Conservation (phyloP, 2,797 vertebrate species). For the Gastrophryne carolinensis region DNA sequence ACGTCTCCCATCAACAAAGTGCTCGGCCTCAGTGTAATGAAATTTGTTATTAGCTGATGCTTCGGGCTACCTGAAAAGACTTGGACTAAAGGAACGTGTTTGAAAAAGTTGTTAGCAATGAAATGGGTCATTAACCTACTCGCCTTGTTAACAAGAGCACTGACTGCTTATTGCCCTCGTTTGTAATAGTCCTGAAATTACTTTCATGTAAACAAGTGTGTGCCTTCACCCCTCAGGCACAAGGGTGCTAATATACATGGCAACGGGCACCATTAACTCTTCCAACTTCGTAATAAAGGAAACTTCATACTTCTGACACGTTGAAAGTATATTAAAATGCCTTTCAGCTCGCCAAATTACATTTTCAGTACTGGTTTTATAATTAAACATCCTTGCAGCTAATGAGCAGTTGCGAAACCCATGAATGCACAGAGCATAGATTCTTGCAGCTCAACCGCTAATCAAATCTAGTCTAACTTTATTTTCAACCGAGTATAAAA, state of each 20-base stretch:
- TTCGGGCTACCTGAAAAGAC: conserved; percentile 47
- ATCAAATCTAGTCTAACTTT: neutral
- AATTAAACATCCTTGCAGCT: conserved; percentile 30
- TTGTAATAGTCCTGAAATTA: conserved; percentile 50
- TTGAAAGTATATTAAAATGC: conserved; percentile 6
- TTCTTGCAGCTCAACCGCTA: neutral
- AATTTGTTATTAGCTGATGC: conserved; percentile 51
- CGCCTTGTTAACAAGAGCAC: conserved; percentile 48
- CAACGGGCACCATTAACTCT: conserved; percentile 41
- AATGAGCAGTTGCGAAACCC: neutral
- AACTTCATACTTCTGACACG: conserved; percentile 9
- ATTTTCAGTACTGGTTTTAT: neutral
- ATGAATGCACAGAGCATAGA: conserved; percentile 4
- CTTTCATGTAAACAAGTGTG: conserved; percentile 52
- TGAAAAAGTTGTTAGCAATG: conserved; percentile 52
- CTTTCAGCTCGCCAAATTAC: neutral
- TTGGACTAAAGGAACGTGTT: conserved; percentile 40
- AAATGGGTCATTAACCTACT: conserved; percentile 51
- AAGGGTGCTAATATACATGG: conserved; percentile 28
- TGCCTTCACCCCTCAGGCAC: conserved; percentile 28
- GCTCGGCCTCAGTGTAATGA: conserved; percentile 50
- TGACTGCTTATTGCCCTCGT: conserved; percentile 48
- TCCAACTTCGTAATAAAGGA: neutral
- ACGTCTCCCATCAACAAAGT: conserved; percentile 47
- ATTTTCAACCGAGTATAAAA: neutral